Base-by-base conservation (phyloP, 2,113 vertebrate species). In the Pycnonotus jocosus region DNA sequence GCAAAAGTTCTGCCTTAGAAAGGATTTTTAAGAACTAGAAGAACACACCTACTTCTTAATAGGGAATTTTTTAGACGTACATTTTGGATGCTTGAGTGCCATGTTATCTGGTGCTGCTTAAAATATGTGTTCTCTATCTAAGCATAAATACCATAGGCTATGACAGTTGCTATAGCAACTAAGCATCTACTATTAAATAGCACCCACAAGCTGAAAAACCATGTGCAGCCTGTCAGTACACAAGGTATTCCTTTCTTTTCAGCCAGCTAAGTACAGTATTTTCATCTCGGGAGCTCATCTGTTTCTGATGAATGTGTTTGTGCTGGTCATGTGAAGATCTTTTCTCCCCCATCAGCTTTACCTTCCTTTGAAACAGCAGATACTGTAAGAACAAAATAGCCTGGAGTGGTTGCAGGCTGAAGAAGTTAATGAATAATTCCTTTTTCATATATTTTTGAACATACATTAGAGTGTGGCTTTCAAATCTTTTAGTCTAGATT, bases 101-200 rank as follows among this genome's bases (percentile, higher is more conserved):
- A 56, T 66, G 51, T 85, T 90, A 66, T 88, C 68, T 93, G 64
- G 45, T 93, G 71, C 72, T 78, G 72, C 93, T 94, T 96, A 92
- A 94, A 96, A 90, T 93, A 86, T 7, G 44, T 85, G 76, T 90
- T 90, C 80, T 71, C 61, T 90, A 92, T 64, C 92, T 71, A 86
- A 81, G 93, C 90, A 92, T 93, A 96, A 97, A 96, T 86, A 94
- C 82, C 64, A 72, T 48, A 71, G 88, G 82, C 60, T 93, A 94
- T 78, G 92, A 92, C 94, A 94, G 96, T 97, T 96, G 76, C 96
- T 96, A 96, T 95, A 94, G 95, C 82, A 96, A 97, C 95, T 74
- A 76, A 95, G 92, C 93, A 94, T 97, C 92, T 95, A 96, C 96
- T 95, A 86, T 96, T 94, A 94, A 94, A 93, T 81, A 96, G 88